phyloP scores from a whole-genome alignment of 2,113 vertebrate genomes.

The Oreochromis aureus region DNA sequence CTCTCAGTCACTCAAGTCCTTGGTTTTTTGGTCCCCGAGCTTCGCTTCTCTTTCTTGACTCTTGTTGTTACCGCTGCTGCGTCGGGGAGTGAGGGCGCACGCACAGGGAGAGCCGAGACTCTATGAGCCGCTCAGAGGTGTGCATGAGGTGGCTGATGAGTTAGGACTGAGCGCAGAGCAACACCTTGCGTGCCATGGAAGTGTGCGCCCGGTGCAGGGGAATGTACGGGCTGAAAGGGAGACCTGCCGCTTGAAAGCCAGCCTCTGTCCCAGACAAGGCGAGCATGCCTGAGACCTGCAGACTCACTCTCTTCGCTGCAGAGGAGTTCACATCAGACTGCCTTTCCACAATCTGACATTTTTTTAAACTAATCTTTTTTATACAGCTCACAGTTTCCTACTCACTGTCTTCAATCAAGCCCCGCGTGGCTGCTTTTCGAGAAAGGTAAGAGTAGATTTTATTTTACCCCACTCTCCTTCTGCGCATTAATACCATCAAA shows the following conservation, averaged over 20 bases:
- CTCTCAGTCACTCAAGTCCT: neutral
- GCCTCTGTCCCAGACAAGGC: slow-evolving; percentile 56
- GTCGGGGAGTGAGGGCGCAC: neutral
- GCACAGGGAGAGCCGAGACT: slow-evolving; percentile 5
- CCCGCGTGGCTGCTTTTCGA: slow-evolving; percentile 29
- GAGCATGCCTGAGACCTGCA: slow-evolving; percentile 70
- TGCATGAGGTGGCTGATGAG: slow-evolving; percentile 29
- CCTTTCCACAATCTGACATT: slow-evolving; percentile 42
- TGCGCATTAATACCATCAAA: neutral
- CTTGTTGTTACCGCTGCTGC: neutral
- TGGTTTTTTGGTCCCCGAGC: neutral
- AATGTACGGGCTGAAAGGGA: slow-evolving; percentile 81
- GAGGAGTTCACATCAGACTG: slow-evolving; percentile 58
- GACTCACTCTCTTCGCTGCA: slow-evolving; percentile 38
- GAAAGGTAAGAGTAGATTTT: slow-evolving; percentile 61
- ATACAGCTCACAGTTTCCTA: neutral
- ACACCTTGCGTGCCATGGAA: slow-evolving; percentile 59
- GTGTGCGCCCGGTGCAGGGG: slow-evolving; percentile 71
- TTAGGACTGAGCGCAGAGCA: slow-evolving; percentile 35
- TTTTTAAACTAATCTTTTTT: neutral
- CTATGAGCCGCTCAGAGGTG: slow-evolving; percentile 1
- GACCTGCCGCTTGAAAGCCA: slow-evolving; percentile 59
- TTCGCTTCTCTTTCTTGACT: neutral
- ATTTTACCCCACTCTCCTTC: neutral
- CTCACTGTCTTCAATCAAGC: slow-evolving; percentile 15